Conservation (phyloP, 2,797 vertebrate genomes). For the Micrastur ruficollis region DNA sequence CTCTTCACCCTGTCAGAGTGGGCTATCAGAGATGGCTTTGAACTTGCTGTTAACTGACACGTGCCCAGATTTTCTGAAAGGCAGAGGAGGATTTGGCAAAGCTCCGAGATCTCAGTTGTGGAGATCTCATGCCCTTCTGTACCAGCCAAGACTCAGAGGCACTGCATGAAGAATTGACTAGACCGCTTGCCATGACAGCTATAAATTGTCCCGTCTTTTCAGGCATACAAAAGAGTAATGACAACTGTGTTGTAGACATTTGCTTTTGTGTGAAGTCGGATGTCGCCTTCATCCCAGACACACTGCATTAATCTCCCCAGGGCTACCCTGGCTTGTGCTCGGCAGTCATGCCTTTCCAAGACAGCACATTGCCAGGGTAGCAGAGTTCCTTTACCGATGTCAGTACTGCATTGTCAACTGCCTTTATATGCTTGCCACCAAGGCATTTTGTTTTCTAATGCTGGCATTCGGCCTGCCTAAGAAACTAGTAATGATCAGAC, state of each 20-base stretch:
- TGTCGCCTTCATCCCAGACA: conserved; percentile 18
- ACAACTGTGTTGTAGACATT: conserved; percentile 42
- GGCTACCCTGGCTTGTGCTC: not conserved
- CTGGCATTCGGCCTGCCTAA: not conserved
- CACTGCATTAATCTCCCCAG: conserved; percentile 17
- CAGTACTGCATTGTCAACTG: not conserved
- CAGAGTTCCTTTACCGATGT: not conserved
- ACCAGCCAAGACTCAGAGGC: not conserved
- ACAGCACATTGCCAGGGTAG: not conserved
- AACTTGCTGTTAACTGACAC: conserved; percentile 6
- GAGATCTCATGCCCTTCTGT: not conserved
- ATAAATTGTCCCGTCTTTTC: conserved; percentile 22
- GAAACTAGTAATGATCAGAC: not conserved
- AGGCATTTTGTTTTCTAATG: not conserved
- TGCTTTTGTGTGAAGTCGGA: conserved; percentile 36
- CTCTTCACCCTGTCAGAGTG: not conserved
- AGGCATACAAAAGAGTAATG: conserved; percentile 33
- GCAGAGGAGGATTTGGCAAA: not conserved
- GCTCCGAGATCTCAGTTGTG: not conserved
- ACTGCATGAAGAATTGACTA: not conserved
- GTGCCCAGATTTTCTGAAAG: not conserved
- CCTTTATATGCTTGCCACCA: not conserved
- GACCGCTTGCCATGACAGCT: conserved; percentile 5
- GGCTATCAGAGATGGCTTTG: not conserved
- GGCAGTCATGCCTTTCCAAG: not conserved